Conservation (phyloP, 2,113 vertebrate genomes). For the Verasper variegatus region DNA sequence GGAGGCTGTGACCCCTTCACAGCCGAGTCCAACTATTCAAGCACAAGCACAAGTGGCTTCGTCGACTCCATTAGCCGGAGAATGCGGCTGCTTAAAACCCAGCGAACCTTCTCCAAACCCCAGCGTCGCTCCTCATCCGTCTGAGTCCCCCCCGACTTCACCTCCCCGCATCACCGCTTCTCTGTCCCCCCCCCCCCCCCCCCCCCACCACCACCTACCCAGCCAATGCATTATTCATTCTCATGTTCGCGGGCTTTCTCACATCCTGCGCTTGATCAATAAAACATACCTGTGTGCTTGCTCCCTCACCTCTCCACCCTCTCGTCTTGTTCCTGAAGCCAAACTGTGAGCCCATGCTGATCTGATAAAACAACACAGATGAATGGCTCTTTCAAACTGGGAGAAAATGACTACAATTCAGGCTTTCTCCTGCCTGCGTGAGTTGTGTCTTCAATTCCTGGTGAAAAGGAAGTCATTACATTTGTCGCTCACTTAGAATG, state of each 20-base stretch:
- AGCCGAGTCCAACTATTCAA: conserved; percentile 10
- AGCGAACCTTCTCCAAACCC: conserved; percentile 23
- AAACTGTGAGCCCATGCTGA: conserved; percentile 36
- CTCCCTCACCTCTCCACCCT: conserved; percentile 62
- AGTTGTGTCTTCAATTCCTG: conserved; percentile 35
- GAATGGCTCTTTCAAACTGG: conserved; percentile 39
- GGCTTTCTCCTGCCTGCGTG: conserved; percentile 21
- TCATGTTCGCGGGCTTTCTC: conserved; percentile 66
- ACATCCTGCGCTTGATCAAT: conserved; percentile 75
- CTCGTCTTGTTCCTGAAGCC: conserved; percentile 35
- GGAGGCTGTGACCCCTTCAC: neutral
- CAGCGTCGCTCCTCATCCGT: conserved; percentile 7
- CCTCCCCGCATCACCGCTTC: conserved; percentile 47
- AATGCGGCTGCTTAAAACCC: conserved; percentile 6
- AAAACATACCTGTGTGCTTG: conserved; percentile 76
- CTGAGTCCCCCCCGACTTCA: conserved; percentile 31
- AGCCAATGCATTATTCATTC: conserved; percentile 75
- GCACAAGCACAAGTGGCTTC: neutral
- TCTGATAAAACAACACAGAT: conserved; percentile 59
- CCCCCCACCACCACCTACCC: conserved; percentile 1
- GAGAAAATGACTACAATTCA: conserved; percentile 47
- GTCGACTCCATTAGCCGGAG: conserved; percentile 13
- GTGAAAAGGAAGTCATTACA: neutral
- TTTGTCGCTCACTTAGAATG: conserved; percentile 9
- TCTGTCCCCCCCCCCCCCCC: neutral